Evolutionary conservation across 2,113 vertebrate species (phyloP).

Genomic region (Trematomus loennbergii): DNA sequence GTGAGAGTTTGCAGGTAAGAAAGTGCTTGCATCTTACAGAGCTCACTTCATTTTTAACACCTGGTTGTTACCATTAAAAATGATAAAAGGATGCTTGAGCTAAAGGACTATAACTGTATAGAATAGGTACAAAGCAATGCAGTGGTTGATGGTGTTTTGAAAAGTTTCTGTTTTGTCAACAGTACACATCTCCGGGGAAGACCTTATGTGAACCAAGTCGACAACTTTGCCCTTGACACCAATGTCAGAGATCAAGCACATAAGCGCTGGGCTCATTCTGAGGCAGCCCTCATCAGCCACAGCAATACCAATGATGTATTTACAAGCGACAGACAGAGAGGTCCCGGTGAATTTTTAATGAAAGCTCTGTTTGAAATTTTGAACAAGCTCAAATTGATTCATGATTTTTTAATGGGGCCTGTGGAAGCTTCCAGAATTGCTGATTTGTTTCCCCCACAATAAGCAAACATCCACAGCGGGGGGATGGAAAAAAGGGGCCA

Average conservation of each 20-base stretch:
- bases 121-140: background rate
- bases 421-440: slow-evolving; percentile 71
- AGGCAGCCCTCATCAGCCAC: slow-evolving; percentile 58
- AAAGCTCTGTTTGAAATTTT: slow-evolving; percentile 79
- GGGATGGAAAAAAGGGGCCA: background rate
- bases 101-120: background rate
- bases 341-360: slow-evolving; percentile 79
- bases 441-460: slow-evolving; percentile 69
- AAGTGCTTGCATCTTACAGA: slow-evolving; percentile 56
- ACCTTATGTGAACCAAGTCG: slow-evolving; percentile 15
- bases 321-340: slow-evolving; percentile 73
- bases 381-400: slow-evolving; percentile 78
- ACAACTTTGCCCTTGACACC: slow-evolving; percentile 55
- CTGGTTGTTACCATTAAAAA: slow-evolving; percentile 60
- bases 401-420: slow-evolving; percentile 79
- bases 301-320: slow-evolving; percentile 70
- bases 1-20: slow-evolving; percentile 59
- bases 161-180: slow-evolving; percentile 26
- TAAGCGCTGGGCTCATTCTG: slow-evolving; percentile 45
- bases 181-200: slow-evolving; percentile 22
- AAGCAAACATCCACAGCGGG: slow-evolving; percentile 55
- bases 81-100: slow-evolving; percentile 17
- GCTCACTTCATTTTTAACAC: slow-evolving; percentile 55
- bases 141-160: slow-evolving; percentile 2
- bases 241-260: slow-evolving; percentile 66